Evolutionary conservation across 1,140 invertebrate genomes (phyloP).

Genomic region (Bradynema listronoti): DNA sequence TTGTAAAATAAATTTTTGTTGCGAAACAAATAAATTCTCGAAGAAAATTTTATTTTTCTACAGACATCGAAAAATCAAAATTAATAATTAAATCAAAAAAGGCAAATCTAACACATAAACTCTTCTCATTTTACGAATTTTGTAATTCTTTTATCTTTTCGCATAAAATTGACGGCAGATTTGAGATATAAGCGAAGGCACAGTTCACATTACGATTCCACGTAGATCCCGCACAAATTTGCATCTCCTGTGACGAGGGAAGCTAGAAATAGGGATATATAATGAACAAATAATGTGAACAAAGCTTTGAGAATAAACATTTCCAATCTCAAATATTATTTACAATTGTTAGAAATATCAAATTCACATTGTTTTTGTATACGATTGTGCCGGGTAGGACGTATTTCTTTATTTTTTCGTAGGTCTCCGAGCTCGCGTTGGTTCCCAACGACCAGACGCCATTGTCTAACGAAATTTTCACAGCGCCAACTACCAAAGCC

Average conservation of each 20-base stretch:
- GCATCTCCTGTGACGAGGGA: slow-evolving; percentile 4
- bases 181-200: slow-evolving; percentile 10
- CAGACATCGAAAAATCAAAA: neutral
- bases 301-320: neutral
- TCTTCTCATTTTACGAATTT: neutral
- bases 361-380: slow-evolving; percentile 16
- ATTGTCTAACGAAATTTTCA: slow-evolving; percentile 21
- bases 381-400: slow-evolving; percentile 14
- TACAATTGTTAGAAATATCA: neutral
- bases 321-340: neutral
- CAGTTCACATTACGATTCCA: slow-evolving; percentile 18
- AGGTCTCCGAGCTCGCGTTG: slow-evolving; percentile 5
- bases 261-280: slow-evolving; percentile 19
- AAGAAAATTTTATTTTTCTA: neutral
- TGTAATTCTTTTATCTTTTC: neutral
- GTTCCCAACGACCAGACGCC: slow-evolving; percentile 13
- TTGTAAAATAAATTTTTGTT: neutral
- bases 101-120: neutral
- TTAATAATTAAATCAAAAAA: neutral
- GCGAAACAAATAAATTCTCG: neutral
- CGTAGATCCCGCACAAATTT: neutral
- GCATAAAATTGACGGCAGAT: neutral
- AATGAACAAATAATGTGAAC: neutral
- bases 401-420: slow-evolving; percentile 18
- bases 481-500: slow-evolving; percentile 15